Conservation (phyloP, 2,888 invertebrate species). For the Tetranychus truncatus region DNA sequence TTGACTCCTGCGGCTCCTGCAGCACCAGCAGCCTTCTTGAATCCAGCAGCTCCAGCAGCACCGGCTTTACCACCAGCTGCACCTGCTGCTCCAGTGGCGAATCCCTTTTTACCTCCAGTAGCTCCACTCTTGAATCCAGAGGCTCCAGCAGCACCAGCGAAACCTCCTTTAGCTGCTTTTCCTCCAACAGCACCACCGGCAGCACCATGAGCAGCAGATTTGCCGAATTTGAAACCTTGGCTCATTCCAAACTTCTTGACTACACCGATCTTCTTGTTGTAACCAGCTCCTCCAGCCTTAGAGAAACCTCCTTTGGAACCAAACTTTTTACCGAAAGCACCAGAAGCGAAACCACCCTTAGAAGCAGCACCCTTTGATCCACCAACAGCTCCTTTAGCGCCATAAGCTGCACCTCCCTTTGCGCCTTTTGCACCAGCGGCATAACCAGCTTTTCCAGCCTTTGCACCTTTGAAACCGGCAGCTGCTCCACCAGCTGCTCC, state of each 20-base stretch:
- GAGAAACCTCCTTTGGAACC: slow-evolving; percentile 15
- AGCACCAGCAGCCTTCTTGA: no score
- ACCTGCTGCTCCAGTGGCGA: no score
- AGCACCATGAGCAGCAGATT: slow-evolving; percentile 15
- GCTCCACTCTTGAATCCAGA: no score
- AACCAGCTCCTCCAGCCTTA: slow-evolving; percentile 14
- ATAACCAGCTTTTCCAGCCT: no score
- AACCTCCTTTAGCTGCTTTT: slow-evolving; percentile 5
- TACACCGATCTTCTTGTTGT: slow-evolving; percentile 14
- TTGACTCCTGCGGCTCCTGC: no score
- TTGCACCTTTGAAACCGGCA: no score
- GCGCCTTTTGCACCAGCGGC: slow-evolving; percentile 10
- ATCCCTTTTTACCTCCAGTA: no score
- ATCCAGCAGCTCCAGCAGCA: no score
- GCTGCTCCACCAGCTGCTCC: no score
- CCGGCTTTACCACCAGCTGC: no score
- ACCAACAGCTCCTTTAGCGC: slow-evolving; percentile 13
- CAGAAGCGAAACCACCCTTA: slow-evolving; percentile 14
- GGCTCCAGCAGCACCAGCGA: neutral
- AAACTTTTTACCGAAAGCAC: slow-evolving; percentile 17
- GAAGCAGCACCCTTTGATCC: slow-evolving; percentile 12
- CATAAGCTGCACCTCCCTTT: slow-evolving; percentile 11
- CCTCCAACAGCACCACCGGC: slow-evolving; percentile 16
- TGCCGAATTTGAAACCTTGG: slow-evolving; percentile 18
- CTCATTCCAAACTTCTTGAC: slow-evolving; percentile 15